A percentile compares a stretch with the other conserved stretches of the same genome.
These are phyloP conservation scores for Botia almorhae DNA, from an alignment of 2,797 vertebrate genomes.

Conservation along the genomic window DNA sequence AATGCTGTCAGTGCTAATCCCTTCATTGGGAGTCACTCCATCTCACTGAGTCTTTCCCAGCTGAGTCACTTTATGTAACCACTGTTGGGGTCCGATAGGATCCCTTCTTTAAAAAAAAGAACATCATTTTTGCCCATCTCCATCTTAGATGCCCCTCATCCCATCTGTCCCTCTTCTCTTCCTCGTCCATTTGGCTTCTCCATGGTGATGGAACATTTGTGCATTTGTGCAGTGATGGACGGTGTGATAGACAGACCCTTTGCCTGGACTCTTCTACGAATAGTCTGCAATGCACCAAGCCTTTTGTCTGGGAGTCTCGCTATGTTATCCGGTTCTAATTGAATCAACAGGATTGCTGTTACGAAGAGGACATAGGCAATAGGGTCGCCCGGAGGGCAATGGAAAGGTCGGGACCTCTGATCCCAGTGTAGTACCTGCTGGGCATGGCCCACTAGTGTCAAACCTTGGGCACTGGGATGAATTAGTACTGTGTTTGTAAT, in stretches of 20 bases:
- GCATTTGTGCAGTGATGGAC: slow-evolving; percentile 49
- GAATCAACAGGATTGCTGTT: slow-evolving; percentile 62
- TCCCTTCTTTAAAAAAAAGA: slow-evolving; percentile 19
- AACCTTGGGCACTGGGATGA: slow-evolving; percentile 41
- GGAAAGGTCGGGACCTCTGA: slow-evolving; percentile 56
- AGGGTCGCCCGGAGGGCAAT: slow-evolving; percentile 45
- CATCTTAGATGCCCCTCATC: not conserved
- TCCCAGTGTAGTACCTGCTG: slow-evolving; percentile 63
- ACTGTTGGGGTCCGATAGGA: slow-evolving; percentile 33
- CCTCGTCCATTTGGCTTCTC: slow-evolving; percentile 48
- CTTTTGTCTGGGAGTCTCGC: slow-evolving; percentile 45
- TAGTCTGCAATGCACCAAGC: not conserved
- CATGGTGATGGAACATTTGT: slow-evolving; percentile 55
- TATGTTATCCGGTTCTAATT: slow-evolving; percentile 49
- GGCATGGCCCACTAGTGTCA: slow-evolving; percentile 58
- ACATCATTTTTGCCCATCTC: slow-evolving; percentile 44
- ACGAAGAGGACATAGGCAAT: slow-evolving; percentile 25
- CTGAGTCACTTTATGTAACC: slow-evolving; percentile 60
- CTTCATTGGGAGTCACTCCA: slow-evolving; percentile 47
- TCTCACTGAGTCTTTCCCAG: slow-evolving; percentile 50
- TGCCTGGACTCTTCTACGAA: slow-evolving; percentile 39
- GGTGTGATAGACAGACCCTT: slow-evolving; percentile 35
- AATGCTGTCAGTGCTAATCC: slow-evolving; percentile 58
- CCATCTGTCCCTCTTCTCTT: not conserved
- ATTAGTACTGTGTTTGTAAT: slow-evolving; percentile 61